A percentile compares a stretch with the other conserved stretches of the same genome.
Evolutionary conservation across 1,140 invertebrate genomes (phyloP).

Genomic region (Mylabris phalerata): DNA sequence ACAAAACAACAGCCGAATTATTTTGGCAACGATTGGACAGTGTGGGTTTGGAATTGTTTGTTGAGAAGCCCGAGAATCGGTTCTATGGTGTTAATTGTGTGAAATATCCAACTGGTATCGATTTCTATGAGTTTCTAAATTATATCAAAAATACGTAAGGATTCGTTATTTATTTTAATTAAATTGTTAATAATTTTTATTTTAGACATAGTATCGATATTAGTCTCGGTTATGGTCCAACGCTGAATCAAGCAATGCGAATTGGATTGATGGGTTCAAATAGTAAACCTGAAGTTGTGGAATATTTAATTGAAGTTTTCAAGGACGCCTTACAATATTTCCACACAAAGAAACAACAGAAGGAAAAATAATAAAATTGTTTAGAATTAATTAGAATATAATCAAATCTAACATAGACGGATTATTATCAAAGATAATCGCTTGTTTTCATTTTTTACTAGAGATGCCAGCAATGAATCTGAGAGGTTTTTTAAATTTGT

Average conservation of each 20-base stretch:
- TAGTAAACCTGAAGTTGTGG: conserved; percentile 2
- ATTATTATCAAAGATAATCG: background rate
- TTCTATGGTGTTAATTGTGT: conserved; percentile 8
- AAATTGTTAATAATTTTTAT: conserved; percentile 1
- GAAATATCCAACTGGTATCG: background rate
- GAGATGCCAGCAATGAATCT: too few relatives aligned
- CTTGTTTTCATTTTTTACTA: background rate
- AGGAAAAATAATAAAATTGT: background rate
- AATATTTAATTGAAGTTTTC: background rate
- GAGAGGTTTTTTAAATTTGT: too few relatives aligned
- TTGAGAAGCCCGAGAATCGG: conserved; percentile 9
- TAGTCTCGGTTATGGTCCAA: background rate
- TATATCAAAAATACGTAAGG: background rate
- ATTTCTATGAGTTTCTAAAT: background rate
- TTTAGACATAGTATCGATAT: conserved; percentile 11
- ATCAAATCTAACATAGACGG: background rate
- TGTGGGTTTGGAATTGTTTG: conserved; percentile 1
- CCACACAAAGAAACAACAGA: background rate
- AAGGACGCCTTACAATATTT: background rate
- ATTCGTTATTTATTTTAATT: background rate
- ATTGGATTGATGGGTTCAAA: conserved; percentile 8
- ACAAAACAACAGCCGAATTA: background rate
- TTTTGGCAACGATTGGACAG: conserved; percentile 7
- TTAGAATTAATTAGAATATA: background rate
- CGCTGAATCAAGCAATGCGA: background rate